Evolutionary conservation across 2,888 invertebrate species (phyloP).

Genomic region (Pyrgus malvae): DNA sequence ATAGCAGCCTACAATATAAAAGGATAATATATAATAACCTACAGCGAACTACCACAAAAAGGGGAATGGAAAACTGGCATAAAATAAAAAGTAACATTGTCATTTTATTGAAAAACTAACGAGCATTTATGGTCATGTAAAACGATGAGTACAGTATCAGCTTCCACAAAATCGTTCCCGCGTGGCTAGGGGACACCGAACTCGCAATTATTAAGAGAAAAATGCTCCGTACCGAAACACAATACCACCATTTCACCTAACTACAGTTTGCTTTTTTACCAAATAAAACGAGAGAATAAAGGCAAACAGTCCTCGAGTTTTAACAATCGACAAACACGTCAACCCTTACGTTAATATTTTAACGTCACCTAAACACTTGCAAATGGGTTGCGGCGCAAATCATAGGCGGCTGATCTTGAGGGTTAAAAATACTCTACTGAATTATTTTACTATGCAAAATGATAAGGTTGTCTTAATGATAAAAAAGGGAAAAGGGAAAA

Average conservation of each 20-base stretch:
- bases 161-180: conserved; percentile 4
- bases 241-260: conserved; percentile 7
- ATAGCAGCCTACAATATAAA: too few species aligned
- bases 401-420: not conserved
- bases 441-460: too few species aligned
- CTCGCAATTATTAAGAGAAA: conserved; percentile 7
- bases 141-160: not conserved
- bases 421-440: too few species aligned
- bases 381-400: conserved; percentile 30
- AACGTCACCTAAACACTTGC: conserved; percentile 51
- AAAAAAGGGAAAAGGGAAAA: too few species aligned
- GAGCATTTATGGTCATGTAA: not conserved
- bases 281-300: conserved; percentile 21
- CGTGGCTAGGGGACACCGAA: conserved; percentile 3
- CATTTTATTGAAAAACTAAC: not conserved
- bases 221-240: conserved; percentile 8
- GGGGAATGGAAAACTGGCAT: too few species aligned
- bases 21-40: too few species aligned
- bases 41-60: too few species aligned
- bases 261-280: conserved; percentile 16
- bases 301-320: conserved; percentile 53
- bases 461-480: too few species aligned
- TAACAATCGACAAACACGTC: conserved; percentile 59
- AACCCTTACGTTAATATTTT: conserved; percentile 66
- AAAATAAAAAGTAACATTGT: too few species aligned